Base-by-base conservation (phyloP, 2,888 invertebrate species). In the Ochropleura plecta region DNA sequence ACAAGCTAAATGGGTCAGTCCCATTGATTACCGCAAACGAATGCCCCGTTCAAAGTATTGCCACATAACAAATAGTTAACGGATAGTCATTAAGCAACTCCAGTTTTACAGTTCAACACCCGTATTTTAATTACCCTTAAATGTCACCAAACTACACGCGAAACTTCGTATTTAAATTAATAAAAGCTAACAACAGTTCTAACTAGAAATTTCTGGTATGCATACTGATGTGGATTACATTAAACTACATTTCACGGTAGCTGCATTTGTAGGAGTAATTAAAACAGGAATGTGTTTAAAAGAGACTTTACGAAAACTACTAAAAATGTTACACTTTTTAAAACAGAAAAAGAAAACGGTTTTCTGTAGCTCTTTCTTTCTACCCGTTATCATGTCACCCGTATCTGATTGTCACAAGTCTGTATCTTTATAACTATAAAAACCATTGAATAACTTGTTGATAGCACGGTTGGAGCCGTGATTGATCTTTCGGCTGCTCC, bases 121-220 rank as follows among this genome's bases (percentile, higher is more conserved):
- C 55, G 69, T 76, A 76, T 70, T 82, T 84, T 62, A 82, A 82
- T 82, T 84, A 77, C 62, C 62, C 20, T 69, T 69, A 76, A 84
- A 84, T 77, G 82, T 76, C 72, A 70, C 69, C 66, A 73, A 79
- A 73, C 72, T 70, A 65, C 40, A 63, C 20, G 49, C 14, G 57
- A 68, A 82, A 82, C 70, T 82, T 82, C 48, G 77, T 84, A 70
- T 81, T 84, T 81, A 70, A 84, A 84, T 84, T 76, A 84, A 82
- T 82, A 84, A 82, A 82, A 82, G 40, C 85, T 84, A 82, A 84
- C 85, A 82, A 84, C 85, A 76, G 70, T 76, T 82, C 85, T 76
- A 84, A 84, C 81, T 57, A 12, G 64, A 7, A 73, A 64, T 70
- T 84, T 81, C 72, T 85, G 63, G 64, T 49, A 64, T 82, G 85